Conservation (phyloP, 2,888 invertebrate species). For the Melanostoma scalare region DNA sequence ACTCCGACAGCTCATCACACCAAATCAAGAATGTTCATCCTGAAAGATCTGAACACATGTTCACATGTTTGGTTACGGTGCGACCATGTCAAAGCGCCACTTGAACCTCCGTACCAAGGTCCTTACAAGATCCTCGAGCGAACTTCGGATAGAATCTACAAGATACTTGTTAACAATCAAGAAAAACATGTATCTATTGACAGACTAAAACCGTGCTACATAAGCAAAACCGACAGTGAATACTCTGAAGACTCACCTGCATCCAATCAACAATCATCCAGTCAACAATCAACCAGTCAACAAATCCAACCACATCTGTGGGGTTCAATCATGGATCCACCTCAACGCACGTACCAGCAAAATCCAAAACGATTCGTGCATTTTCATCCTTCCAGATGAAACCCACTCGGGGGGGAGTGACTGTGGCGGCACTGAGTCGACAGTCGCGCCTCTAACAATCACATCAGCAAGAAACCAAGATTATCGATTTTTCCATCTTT, state of each 20-base stretch:
- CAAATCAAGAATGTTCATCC: neutral
- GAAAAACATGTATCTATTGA: slow-evolving; percentile 8
- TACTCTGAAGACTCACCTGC: too few species aligned
- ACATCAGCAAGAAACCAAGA: too few species aligned
- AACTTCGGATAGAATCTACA: slow-evolving; percentile 1
- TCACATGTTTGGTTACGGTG: neutral
- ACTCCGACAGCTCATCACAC: slow-evolving; percentile 12
- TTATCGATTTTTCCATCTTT: too few species aligned
- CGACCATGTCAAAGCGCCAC: neutral
- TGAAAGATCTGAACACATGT: neutral
- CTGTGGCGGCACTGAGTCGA: slow-evolving; percentile 4
- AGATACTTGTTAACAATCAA: neutral
- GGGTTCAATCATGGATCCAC: neutral
- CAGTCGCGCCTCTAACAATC: too few species aligned
- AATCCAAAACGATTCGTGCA: neutral
- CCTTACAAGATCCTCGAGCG: slow-evolving; percentile 8
- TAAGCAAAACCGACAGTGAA: neutral
- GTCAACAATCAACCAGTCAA: neutral
- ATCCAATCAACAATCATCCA: too few species aligned
- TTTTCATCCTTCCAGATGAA: neutral
- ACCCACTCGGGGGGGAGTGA: slow-evolving; percentile 12
- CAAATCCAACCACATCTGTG: neutral
- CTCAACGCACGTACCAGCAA: neutral
- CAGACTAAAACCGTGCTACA: slow-evolving; percentile 10
- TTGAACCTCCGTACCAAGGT: slow-evolving; percentile 7